phyloP scores from a whole-genome alignment of 2,888 invertebrate genomes.

The Parthenolecanium corni region DNA sequence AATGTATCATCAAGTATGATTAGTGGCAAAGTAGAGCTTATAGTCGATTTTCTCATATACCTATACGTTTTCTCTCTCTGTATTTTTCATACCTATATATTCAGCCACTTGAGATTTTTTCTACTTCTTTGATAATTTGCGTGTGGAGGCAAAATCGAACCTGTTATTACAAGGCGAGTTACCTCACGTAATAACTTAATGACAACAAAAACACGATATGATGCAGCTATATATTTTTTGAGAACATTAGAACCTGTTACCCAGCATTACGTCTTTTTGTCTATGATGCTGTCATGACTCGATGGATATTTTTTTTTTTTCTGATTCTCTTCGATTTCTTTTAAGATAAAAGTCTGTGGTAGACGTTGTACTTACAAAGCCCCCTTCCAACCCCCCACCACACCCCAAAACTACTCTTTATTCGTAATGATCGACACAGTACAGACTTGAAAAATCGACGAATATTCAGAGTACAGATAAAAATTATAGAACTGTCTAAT shows the following conservation, averaged over 20 bases:
- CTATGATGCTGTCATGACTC: background rate
- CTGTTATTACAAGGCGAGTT: constrained; percentile 21
- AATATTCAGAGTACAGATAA: no score
- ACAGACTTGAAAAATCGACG: no score
- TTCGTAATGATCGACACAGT: no score
- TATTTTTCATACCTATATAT: background rate
- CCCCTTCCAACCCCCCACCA: no score
- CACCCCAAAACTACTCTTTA: no score
- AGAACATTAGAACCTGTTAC: constrained; percentile 20
- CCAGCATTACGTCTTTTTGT: background rate
- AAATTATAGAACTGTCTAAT: no score
- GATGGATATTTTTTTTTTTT: background rate
- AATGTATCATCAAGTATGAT: constrained; percentile 20
- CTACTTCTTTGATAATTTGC: constrained; percentile 13
- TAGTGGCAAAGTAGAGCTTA: constrained; percentile 11
- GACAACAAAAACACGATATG: constrained; percentile 23
- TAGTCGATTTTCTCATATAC: background rate
- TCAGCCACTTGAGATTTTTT: background rate
- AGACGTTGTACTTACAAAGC: no score
- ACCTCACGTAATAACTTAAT: constrained; percentile 24
- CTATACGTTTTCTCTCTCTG: background rate
- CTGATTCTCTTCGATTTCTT: no score
- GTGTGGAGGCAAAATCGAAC: constrained; percentile 23
- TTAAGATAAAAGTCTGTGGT: no score
- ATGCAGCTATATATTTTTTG: constrained; percentile 7